Base-by-base conservation (phyloP, 2,888 invertebrate species). In the Leptinotarsa haldemani region DNA sequence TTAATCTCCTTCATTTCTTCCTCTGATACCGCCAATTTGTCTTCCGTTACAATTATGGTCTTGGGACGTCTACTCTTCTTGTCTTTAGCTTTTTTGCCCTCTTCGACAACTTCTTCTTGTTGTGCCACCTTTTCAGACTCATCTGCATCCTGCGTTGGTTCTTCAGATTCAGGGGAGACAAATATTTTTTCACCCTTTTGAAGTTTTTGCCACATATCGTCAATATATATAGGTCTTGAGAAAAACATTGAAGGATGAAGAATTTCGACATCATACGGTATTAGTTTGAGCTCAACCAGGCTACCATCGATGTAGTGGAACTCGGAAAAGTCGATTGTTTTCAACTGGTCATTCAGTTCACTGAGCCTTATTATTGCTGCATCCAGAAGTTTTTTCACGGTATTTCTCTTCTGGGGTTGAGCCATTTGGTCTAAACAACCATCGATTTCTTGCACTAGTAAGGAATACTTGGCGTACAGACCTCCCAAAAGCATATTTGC, bases 241-340 rank as follows among this genome's bases (percentile, higher is more conserved):
- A 89, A 86, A 90, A 93, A 85, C 90, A 93, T 73, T 74, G 89
- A 89, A 0, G 93, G 92, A 75, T 91, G 90, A n/a, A 90, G 81
- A 70, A 93, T 88, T 84, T 92, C 90, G n/a, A 93, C 85, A 75
- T 92, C 90, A 53, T 90, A 88, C 0, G 94, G 94, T 22, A 92
- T 89, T 78, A 94, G 89, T 76, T 94, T 91, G 84, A 94, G 85
- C 86, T 93, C 92, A 69, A 92, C 89, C 67, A 94, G 84, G 46
- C 91, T 90, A 80, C 93, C 92, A 82, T 95, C 95, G 66, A 93
- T 90, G 86, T 93, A 95, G 68, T 93, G 94, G 81, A 88, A 92
- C 83, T 93, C 91, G 9, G 90, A 90, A 7, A 88, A 86, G 83
- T 92, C 90, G 13, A 91, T 87, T 75, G 90, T 88, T 80, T 90